Base-by-base conservation (phyloP, 1,140 invertebrate genomes). In the Grapholita molesta region DNA sequence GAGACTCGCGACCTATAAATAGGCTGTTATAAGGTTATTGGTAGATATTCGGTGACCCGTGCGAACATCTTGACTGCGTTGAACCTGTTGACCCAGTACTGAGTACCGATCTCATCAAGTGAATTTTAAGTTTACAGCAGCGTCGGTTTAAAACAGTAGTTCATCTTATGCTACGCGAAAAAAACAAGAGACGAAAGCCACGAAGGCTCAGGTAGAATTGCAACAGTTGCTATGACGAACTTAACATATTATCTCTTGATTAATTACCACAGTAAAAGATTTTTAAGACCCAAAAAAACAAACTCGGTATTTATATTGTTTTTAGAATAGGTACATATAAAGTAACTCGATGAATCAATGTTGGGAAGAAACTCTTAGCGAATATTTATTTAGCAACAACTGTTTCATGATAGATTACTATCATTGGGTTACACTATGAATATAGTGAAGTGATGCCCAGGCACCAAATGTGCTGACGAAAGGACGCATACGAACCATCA, bases 81-180 rank as follows among this genome's bases (percentile, higher is more conserved):
- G 72, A 80, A 77, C 75, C 75, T 70, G 70, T 78, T 80, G 76
- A 80, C 79, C 74, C 65, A 74, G 66, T 78, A 61, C 67, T 11
- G 48, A 57, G 35, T 55, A 66, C 67, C 67, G 66, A 77, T 71
- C 73, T 77, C 72, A 61, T 66, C 55, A 57, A 65, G 42, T 57
- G 71, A 72, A 38, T 68, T 70, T 48, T 48, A 48, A 38, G 70
- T 70, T 48, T 48, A 48, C 6, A n/a, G 42, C 42, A 48, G 42
- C 18, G 42, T 48, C 18, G 7, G 21, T 48, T 48, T 48, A 21
- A 21, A 21, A 48, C 8, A 48, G 42, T 48, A 48, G 42, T 48
- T 18, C 42, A 48, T 48, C 42, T 21, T 48, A 7, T 3, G 38
- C 15, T 5, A 6, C 38, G 33, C 33, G 33, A 11, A 15, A 48